A percentile compares a stretch with the other conserved stretches of the same genome.
phyloP scores from a whole-genome alignment of 64 coral and sea anemone species.

The Astreopora myriophthalma region DNA sequence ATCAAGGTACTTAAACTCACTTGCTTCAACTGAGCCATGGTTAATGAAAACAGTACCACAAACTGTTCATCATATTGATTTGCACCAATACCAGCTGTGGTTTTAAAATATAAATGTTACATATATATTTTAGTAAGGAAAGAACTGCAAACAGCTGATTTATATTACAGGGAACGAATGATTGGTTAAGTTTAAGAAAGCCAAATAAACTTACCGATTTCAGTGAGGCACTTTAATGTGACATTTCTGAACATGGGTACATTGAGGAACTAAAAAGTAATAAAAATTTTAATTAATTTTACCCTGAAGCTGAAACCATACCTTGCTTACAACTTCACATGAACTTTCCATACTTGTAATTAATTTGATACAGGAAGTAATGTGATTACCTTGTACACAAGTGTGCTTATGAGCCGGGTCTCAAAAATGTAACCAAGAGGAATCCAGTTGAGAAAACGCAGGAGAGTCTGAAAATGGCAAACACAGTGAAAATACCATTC shows the following conservation, averaged over 20 bases:
- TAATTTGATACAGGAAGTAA: background rate
- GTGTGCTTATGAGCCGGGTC: conserved; percentile 94
- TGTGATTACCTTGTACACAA: conserved; percentile 89
- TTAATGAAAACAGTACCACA: conserved; percentile 84
- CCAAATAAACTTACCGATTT: conserved; percentile 83
- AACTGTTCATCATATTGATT: conserved; percentile 98
- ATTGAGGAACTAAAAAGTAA: conserved; percentile 89
- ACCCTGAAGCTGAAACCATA: too few species aligned
- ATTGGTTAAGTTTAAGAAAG: background rate
- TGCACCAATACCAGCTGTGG: conserved; percentile 90
- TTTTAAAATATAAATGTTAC: background rate
- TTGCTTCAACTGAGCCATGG: conserved; percentile 99
- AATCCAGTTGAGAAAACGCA: conserved; percentile 99
- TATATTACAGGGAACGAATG: too few species aligned
- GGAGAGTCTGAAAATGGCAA: conserved; percentile 66
- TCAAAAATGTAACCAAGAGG: conserved; percentile 99
- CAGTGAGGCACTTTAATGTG: conserved; percentile 96
- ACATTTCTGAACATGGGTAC: conserved; percentile 99
- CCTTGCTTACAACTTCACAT: too few species aligned
- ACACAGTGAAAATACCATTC: background rate
- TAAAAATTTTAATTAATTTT: background rate
- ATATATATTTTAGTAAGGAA: too few species aligned
- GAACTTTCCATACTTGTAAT: background rate
- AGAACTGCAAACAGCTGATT: too few species aligned
- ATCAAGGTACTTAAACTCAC: conserved; percentile 9